These are phyloP conservation scores for Phocides pigmalion DNA, from an alignment of 1,140 invertebrate species.

Conservation along the genomic window DNA sequence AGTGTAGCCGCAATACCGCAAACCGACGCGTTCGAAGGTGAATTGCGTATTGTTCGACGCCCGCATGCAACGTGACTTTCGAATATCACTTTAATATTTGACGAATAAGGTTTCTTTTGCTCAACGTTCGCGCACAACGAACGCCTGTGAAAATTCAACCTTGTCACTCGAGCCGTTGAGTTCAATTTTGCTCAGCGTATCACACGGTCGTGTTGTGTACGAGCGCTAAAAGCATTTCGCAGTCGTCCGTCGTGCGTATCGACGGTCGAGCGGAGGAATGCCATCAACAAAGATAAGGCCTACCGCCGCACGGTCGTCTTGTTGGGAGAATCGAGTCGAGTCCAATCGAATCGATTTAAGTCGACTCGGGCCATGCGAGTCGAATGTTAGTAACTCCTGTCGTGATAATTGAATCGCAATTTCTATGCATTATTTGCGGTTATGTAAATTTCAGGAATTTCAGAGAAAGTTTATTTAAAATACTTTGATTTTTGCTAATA, in stretches of 20 bases:
- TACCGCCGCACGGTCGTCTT: slow-evolving; percentile 11
- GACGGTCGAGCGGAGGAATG: slow-evolving; percentile 71
- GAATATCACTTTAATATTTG: slow-evolving; percentile 72
- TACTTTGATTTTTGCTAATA: background rate
- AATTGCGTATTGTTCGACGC: slow-evolving; percentile 82
- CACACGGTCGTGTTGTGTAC: slow-evolving; percentile 47
- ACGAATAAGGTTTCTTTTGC: slow-evolving; percentile 73
- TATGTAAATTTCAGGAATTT: too few relatives aligned
- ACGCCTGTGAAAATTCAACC: slow-evolving; percentile 42
- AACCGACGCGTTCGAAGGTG: slow-evolving; percentile 80
- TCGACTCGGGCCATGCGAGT: slow-evolving; percentile 18
- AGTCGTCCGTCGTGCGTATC: slow-evolving; percentile 78
- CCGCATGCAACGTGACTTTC: slow-evolving; percentile 70
- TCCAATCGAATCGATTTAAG: slow-evolving; percentile 5
- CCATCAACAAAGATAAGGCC: slow-evolving; percentile 76
- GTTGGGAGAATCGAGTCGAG: slow-evolving; percentile 43
- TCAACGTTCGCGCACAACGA: slow-evolving; percentile 26
- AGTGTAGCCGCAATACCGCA: slow-evolving; percentile 81
- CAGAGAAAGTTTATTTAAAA: too few relatives aligned
- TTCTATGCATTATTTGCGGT: too few relatives aligned
- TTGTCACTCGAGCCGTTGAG: slow-evolving; percentile 37
- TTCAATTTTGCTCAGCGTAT: slow-evolving; percentile 40
- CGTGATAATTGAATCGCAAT: background rate
- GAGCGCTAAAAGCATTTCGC: slow-evolving; percentile 81
- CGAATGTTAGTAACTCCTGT: slow-evolving; percentile 16